These are phyloP conservation scores for Poicephalus gulielmi DNA, from an alignment of 2,113 vertebrate genomes.

Conservation along the genomic window DNA sequence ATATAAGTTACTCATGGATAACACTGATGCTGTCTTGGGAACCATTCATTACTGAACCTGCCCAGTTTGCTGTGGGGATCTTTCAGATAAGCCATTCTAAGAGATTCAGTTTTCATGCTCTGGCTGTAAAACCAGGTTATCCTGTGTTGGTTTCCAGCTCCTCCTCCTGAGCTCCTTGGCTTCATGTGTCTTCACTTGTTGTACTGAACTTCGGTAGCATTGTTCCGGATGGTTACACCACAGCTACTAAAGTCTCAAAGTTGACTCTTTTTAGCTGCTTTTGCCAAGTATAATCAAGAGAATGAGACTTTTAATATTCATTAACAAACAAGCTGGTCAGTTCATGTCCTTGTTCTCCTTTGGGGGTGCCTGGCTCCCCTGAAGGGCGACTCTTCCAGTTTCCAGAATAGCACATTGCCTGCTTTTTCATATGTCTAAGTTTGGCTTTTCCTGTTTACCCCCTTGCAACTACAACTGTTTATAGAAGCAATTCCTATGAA, in stretches of 20 bases:
- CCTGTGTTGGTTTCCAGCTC: neutral
- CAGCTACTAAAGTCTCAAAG: neutral
- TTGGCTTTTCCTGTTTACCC: conserved; percentile 66
- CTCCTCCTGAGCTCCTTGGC: neutral
- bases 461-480: conserved; percentile 57
- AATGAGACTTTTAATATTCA: neutral
- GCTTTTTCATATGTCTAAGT: conserved; percentile 36
- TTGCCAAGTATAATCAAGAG: neutral
- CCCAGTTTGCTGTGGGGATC: rapidly evolving
- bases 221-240: neutral
- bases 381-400: neutral
- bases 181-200: neutral
- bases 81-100: rapidly evolving
- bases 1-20: neutral
- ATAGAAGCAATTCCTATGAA: conserved; percentile 40
- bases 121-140: neutral
- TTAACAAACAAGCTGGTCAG: neutral
- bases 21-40: rapidly evolving
- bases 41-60: rapidly evolving
- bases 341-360: neutral
- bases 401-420: neutral
- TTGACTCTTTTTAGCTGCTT: neutral
- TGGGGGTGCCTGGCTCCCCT: neutral
- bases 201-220: conserved; percentile 31
- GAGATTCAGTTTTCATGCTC: neutral